These are phyloP conservation scores for Drosophila rufa DNA, from an alignment of 1,140 invertebrate genomes.

Conservation along the genomic window DNA sequence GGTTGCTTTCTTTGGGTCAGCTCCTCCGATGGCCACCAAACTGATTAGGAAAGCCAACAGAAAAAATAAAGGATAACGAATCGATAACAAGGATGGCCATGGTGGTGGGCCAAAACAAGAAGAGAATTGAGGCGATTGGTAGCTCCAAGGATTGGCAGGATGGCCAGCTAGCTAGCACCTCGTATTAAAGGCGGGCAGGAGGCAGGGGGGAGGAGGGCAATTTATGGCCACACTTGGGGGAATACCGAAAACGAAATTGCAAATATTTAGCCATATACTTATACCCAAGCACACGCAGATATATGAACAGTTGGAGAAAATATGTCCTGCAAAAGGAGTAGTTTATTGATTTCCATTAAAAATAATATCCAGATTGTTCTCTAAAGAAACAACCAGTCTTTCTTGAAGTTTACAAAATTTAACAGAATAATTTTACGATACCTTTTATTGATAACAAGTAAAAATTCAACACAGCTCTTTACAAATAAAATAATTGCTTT, in stretches of 20 bases:
- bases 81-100: constrained; percentile 22
- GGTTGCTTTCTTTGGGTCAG: constrained; percentile 38
- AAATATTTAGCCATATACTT: constrained; percentile 63
- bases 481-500: too few relatives aligned
- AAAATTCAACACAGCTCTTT: too few relatives aligned
- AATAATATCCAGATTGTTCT: too few relatives aligned
- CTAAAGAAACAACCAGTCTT: background rate
- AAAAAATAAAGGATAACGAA: constrained; percentile 48
- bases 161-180: constrained; percentile 33
- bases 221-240: constrained; percentile 72
- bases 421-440: background rate
- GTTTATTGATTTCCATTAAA: too few relatives aligned
- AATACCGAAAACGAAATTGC: constrained; percentile 66
- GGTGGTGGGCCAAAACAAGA: background rate
- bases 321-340: background rate
- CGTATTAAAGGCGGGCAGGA: constrained; percentile 12
- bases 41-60: constrained; percentile 43
- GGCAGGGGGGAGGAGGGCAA: constrained; percentile 22
- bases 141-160: constrained; percentile 2
- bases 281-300: constrained; percentile 9
- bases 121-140: background rate
- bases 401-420: background rate
- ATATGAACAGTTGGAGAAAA: constrained; percentile 14
- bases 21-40: constrained; percentile 36
- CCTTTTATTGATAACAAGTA: too few relatives aligned